These are phyloP conservation scores for Otolemur crassicaudatus DNA, from an alignment of 2,797 vertebrate genomes.

Conservation along the genomic window DNA sequence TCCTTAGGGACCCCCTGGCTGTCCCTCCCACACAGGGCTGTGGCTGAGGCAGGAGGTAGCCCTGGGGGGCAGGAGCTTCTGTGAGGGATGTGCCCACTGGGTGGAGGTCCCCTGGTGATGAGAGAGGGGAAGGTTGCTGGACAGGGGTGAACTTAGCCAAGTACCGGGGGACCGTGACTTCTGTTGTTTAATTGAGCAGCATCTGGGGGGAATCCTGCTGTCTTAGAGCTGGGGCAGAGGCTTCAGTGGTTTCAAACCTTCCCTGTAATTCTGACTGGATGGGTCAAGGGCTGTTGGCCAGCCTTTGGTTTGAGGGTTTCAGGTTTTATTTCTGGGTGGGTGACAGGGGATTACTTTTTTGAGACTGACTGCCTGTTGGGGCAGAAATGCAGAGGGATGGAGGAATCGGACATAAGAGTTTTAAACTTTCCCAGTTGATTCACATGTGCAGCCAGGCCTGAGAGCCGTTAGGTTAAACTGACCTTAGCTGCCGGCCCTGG, in stretches of 20 bases:
- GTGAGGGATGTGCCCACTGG: neutral
- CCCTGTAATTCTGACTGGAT: neutral
- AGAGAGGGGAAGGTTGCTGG: neutral
- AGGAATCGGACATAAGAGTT: neutral
- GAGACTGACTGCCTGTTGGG: neutral
- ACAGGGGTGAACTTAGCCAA: neutral
- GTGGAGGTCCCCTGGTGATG: neutral
- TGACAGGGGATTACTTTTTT: neutral
- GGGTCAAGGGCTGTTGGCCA: neutral
- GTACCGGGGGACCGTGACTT: neutral
- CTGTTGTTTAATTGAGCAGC: neutral
- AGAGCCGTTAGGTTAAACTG: neutral
- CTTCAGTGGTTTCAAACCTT: neutral
- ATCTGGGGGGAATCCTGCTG: neutral
- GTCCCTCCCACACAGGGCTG: neutral
- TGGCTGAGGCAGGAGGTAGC: too few species aligned
- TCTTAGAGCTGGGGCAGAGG: neutral
- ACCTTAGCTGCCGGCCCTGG: neutral
- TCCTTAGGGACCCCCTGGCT: neutral
- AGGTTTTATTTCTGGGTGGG: neutral
- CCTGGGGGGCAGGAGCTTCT: neutral
- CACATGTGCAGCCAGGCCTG: neutral
- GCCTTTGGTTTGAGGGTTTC: neutral
- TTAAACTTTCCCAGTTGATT: neutral
- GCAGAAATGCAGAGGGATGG: neutral